Base-by-base conservation (phyloP, 2,888 invertebrate species). In the Scaptodrosophila latifasciaeformis region DNA sequence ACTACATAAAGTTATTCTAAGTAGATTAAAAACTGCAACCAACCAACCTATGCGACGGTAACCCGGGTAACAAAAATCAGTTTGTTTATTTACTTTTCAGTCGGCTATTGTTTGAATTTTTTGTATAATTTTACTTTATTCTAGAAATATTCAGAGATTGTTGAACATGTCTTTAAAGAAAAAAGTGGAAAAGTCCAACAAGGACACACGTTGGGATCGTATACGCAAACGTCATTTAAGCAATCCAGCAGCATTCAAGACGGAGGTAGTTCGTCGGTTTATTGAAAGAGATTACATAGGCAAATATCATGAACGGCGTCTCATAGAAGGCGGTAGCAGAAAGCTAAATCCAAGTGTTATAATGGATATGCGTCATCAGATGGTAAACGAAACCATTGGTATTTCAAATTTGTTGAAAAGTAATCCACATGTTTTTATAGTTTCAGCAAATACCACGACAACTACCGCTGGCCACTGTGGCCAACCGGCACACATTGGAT, bases 131-230 rank as follows among this genome's bases (percentile, higher is more conserved):
- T n/a, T n/a, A n/a, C n/a, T n/a, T n/a, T n/a, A n/a, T n/a, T n/a
- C n/a, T n/a, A n/a, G n/a, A n/a, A n/a, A n/a, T n/a, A n/a, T n/a
- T n/a, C n/a, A n/a, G n/a, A n/a, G n/a, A n/a, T n/a, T n/a, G n/a
- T n/a, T n/a, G n/a, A 47, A 3, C 27, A 78, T 79, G 79, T 62
- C 56, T 19, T 44, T 57, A n/a, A 29, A 13, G 10, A 78, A 72
- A 57, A 69, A 65, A 45, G 65, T 70, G 1, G 72, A 77, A 0
- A 83, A 79, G 52, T 42, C 66, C n/a, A 76, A 68, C 10, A 86
- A 85, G 52, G 82, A 82, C 15, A 82, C 84, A 12, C 78, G 86
- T 42, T 87, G 87, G 87, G 86, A 87, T 69, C 83, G 86, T 40
- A 87, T 87, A 46, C 74, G 85, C 2, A 87, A 86, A 51, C 72